These are phyloP conservation scores for Pavo muticus DNA, from an alignment of 2,113 vertebrate genomes.

Conservation along the genomic window DNA sequence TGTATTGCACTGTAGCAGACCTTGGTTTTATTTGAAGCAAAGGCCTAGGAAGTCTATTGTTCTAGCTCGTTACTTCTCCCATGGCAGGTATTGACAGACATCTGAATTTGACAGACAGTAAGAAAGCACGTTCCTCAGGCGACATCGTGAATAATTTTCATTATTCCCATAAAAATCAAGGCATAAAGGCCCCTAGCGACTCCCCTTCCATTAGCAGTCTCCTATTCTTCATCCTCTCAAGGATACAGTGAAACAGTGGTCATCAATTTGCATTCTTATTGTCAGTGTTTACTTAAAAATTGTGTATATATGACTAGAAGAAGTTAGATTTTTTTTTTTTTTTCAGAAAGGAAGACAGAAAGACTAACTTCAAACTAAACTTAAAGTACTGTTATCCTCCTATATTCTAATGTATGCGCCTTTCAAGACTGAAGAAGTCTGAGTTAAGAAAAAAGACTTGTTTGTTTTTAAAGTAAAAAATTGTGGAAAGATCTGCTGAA, in stretches of 20 bases:
- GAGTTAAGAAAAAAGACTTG: neutral
- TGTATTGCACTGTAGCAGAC: neutral
- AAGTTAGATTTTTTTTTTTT: neutral
- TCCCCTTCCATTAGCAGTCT: neutral
- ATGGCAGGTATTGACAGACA: neutral
- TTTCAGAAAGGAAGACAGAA: neutral
- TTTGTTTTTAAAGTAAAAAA: neutral
- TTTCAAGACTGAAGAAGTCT: neutral
- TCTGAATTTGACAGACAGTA: neutral
- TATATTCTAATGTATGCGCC: neutral
- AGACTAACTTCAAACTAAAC: neutral
- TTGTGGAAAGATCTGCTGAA: neutral
- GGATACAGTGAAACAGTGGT: neutral
- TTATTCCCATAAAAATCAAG: neutral
- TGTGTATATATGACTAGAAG: neutral
- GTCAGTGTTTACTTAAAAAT: neutral
- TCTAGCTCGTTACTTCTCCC: neutral
- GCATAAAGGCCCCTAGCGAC: neutral
- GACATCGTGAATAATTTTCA: neutral
- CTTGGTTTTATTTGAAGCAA: neutral
- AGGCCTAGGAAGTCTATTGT: neutral
- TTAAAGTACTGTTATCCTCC: neutral
- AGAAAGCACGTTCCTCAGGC: neutral
- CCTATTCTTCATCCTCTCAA: neutral
- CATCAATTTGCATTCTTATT: neutral